Percentiles rank a stretch among this genome's conserved stretches.
Conservation (phyloP, 2,797 vertebrate species). For the Sebastes dallii region DNA sequence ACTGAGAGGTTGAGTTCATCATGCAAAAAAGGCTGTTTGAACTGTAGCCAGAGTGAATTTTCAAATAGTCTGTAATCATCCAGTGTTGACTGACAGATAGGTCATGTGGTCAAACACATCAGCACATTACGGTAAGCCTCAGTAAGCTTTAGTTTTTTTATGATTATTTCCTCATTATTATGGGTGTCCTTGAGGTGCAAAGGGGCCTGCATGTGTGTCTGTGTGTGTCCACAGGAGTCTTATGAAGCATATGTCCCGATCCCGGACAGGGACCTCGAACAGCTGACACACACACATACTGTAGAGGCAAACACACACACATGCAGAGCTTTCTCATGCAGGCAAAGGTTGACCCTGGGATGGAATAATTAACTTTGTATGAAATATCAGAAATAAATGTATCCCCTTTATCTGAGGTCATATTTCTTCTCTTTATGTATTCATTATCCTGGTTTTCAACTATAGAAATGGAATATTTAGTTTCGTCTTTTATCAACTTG, state of each 20-base stretch:
- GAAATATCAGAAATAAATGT: not conserved
- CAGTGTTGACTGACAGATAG: not conserved
- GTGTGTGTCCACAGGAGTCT: constrained; percentile 64
- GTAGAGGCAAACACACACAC: not conserved
- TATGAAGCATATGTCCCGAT: constrained; percentile 69
- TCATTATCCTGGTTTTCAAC: not conserved
- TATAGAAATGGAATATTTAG: not conserved
- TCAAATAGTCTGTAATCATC: constrained; percentile 13
- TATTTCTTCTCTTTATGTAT: not conserved
- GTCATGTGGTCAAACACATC: constrained; percentile 32
- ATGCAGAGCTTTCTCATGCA: constrained; percentile 22
- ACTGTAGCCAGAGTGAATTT: constrained; percentile 12
- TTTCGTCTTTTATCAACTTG: not conserved
- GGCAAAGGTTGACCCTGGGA: constrained; percentile 44
- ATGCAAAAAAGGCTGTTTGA: constrained; percentile 3
- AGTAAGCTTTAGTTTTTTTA: not conserved
- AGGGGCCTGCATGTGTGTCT: constrained; percentile 27
- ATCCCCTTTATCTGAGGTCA: not conserved
- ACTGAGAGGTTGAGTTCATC: constrained; percentile 3
- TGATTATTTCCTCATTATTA: not conserved
- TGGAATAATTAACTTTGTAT: not conserved
- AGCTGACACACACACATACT: constrained; percentile 44
- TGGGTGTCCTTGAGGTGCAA: constrained; percentile 35
- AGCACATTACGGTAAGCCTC: not conserved
- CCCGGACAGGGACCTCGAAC: constrained; percentile 46